A percentile compares a stretch with the other conserved stretches of the same genome.
Conservation (phyloP, 2,113 vertebrate species). For the Muntiacus muntjak region DNA sequence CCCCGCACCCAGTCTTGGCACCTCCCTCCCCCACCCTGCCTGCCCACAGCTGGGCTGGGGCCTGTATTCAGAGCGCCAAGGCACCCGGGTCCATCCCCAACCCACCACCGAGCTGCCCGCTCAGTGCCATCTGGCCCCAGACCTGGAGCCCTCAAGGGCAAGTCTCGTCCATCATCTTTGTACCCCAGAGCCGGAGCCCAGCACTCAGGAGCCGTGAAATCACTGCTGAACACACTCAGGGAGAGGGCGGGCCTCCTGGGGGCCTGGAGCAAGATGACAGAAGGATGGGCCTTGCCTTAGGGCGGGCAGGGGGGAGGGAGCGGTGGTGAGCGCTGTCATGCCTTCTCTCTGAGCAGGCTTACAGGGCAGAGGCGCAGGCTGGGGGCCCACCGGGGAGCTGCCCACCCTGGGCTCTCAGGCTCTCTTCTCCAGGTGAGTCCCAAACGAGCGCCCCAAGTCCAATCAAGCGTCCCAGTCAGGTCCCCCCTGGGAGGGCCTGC, state of each 20-base stretch:
- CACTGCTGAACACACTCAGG: neutral
- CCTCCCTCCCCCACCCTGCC: neutral
- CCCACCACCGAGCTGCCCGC: neutral
- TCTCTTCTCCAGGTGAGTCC: neutral
- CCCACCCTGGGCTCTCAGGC: neutral
- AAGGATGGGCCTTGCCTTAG: neutral
- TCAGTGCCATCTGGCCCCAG: neutral
- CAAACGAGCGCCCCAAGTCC: neutral
- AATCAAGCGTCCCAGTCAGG: neutral
- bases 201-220: neutral
- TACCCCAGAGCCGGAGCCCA: neutral
- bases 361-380: neutral
- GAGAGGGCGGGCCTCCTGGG: neutral
- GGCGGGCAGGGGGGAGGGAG: neutral
- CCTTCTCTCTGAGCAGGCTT: neutral
- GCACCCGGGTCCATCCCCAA: neutral
- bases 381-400: neutral
- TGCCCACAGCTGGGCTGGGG: neutral
- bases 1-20: neutral
- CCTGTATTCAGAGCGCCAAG: neutral
- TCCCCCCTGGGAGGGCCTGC: neutral
- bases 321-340: neutral
- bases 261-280: neutral
- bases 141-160: neutral
- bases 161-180: neutral